phyloP scores from a whole-genome alignment of 2,888 invertebrate species.

The Epirrhoe tristata region DNA sequence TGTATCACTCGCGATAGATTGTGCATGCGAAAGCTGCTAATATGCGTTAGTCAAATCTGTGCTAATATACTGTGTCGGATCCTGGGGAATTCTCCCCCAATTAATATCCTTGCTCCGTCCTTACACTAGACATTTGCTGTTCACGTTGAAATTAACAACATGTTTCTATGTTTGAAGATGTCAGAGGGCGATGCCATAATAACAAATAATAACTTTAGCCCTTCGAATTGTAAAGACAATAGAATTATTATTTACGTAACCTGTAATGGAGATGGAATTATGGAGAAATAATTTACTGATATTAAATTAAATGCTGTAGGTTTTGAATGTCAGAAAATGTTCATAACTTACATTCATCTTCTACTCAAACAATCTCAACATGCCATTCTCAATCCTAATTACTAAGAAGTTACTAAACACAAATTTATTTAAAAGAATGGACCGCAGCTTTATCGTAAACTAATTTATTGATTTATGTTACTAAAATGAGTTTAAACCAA shows the following conservation, averaged over 20 bases:
- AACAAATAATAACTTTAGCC: conserved; percentile 36
- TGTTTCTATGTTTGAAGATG: conserved; percentile 39
- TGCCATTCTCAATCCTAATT: too few relatives aligned
- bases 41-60: background rate
- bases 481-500: conserved; percentile 29
- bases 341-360: too few relatives aligned
- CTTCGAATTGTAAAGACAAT: conserved; percentile 32
- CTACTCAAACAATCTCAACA: too few relatives aligned
- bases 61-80: background rate
- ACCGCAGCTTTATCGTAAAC: too few relatives aligned
- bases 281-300: background rate
- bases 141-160: conserved; percentile 34
- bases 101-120: conserved; percentile 10
- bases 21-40: background rate
- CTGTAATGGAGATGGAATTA: conserved; percentile 17
- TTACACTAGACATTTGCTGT: conserved; percentile 38
- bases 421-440: too few relatives aligned
- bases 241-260: conserved; percentile 32
- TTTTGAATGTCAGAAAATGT: background rate
- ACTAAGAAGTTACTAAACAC: too few relatives aligned
- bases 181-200: conserved; percentile 38
- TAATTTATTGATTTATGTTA: conserved; percentile 12
- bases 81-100: background rate
- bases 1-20: background rate
- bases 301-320: background rate